Evolutionary conservation across 2,113 vertebrate genomes (phyloP).

Genomic region (Pachypanchax playfairii): DNA sequence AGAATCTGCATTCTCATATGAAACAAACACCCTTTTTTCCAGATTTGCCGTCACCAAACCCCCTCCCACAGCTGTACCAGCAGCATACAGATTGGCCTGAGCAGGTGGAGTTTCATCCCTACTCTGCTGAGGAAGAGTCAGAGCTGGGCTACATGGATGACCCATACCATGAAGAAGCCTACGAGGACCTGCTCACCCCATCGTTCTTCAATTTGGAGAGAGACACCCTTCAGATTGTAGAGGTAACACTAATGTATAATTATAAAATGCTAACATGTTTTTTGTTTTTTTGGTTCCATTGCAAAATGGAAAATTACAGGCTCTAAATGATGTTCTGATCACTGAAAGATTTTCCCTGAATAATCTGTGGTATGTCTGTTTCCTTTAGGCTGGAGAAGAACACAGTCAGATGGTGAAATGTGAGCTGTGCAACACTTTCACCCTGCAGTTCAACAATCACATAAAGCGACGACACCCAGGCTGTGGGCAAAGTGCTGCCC

Average conservation of each 20-base stretch:
- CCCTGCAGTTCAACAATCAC: conserved; percentile 82
- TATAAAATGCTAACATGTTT: too few relatives aligned
- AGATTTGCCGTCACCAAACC: conserved; percentile 78
- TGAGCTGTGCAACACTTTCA: conserved; percentile 83
- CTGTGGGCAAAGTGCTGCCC: conserved; percentile 82
- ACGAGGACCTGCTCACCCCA: conserved; percentile 82
- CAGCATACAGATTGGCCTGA: conserved; percentile 80
- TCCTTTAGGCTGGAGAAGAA: conserved; percentile 74
- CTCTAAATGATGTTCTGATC: conserved; percentile 2
- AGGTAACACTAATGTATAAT: conserved; percentile 60
- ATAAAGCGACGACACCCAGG: conserved; percentile 82
- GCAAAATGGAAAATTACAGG: too few relatives aligned
- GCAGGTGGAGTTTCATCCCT: conserved; percentile 79
- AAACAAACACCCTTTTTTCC: conserved; percentile 25
- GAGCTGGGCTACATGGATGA: conserved; percentile 85
- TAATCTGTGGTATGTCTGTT: neutral
- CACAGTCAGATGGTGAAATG: conserved; percentile 83
- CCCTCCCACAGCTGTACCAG: conserved; percentile 73
- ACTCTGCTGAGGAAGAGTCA: conserved; percentile 78
- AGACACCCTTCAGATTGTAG: conserved; percentile 81
- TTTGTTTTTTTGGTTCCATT: too few relatives aligned
- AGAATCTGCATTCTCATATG: neutral
- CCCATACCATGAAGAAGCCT: conserved; percentile 80
- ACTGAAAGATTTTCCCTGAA: neutral
- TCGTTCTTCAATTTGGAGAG: conserved; percentile 81